Evolutionary conservation across 2,113 vertebrate species (phyloP).

Genomic region (Rallus limicola): DNA sequence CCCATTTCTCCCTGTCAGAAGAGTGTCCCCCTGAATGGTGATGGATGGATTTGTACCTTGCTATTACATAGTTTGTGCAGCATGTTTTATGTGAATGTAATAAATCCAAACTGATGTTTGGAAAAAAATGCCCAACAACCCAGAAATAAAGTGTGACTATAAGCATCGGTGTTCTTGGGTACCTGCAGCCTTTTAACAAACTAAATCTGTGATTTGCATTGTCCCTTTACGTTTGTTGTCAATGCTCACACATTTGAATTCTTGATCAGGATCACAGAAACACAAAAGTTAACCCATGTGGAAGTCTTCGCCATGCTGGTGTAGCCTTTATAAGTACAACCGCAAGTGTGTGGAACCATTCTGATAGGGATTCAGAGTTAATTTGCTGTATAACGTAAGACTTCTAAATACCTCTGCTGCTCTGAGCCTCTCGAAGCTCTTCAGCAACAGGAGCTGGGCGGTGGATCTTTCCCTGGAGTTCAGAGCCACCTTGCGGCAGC

Average conservation of each 20-base stretch:
- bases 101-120: neutral
- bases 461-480: neutral
- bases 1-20: neutral
- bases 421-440: neutral
- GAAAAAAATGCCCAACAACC: neutral
- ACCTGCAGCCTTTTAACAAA: neutral
- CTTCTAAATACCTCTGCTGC: no score
- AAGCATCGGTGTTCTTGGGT: neutral
- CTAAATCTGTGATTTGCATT: neutral
- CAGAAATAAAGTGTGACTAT: neutral
- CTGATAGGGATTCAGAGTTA: neutral
- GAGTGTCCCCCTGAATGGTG: neutral
- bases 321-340: neutral
- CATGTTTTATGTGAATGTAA: neutral
- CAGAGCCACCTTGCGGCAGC: conserved; percentile 9
- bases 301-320: neutral
- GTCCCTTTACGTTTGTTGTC: neutral
- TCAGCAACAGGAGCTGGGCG: fast-evolving
- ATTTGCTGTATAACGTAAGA: neutral
- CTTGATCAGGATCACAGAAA: no score
- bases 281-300: neutral
- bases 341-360: fast-evolving
- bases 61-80: neutral
- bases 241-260: neutral
- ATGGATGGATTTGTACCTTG: neutral